These are phyloP conservation scores for Periphyllus acericola DNA, from an alignment of 2,888 invertebrate genomes.

Conservation along the genomic window DNA sequence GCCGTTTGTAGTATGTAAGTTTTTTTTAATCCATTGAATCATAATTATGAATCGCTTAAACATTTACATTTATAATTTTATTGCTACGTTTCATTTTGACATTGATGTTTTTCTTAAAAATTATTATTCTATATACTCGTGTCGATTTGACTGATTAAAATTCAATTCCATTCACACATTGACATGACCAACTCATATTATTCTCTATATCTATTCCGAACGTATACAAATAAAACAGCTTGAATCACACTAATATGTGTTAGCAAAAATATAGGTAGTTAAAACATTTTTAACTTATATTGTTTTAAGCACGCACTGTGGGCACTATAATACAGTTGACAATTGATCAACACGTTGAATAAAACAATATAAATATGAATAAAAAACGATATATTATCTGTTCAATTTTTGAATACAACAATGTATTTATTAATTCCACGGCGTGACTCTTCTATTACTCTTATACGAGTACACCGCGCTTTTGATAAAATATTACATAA, in stretches of 20 bases:
- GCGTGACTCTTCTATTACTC: too few relatives aligned
- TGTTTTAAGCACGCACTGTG: background rate
- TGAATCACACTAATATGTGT: background rate
- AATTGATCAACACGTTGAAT: background rate
- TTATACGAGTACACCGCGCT: too few relatives aligned
- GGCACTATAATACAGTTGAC: background rate
- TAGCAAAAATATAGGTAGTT: background rate
- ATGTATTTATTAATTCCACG: too few relatives aligned
- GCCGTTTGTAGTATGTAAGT: background rate
- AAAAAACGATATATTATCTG: background rate
- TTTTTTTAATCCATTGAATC: background rate
- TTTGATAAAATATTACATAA: too few relatives aligned
- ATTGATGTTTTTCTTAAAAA: conserved; percentile 4
- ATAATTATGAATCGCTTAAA: background rate
- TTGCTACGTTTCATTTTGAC: background rate
- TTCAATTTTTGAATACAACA: background rate
- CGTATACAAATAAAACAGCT: background rate
- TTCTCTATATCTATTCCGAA: background rate
- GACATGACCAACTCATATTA: background rate
- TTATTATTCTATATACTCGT: background rate
- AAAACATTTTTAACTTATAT: background rate
- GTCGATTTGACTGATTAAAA: conserved; percentile 32
- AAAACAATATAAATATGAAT: background rate
- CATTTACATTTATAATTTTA: conserved; percentile 39
- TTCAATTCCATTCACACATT: conserved; percentile 25